phyloP scores from a whole-genome alignment of 2,797 vertebrate genomes.

The Babyrousa celebensis region DNA sequence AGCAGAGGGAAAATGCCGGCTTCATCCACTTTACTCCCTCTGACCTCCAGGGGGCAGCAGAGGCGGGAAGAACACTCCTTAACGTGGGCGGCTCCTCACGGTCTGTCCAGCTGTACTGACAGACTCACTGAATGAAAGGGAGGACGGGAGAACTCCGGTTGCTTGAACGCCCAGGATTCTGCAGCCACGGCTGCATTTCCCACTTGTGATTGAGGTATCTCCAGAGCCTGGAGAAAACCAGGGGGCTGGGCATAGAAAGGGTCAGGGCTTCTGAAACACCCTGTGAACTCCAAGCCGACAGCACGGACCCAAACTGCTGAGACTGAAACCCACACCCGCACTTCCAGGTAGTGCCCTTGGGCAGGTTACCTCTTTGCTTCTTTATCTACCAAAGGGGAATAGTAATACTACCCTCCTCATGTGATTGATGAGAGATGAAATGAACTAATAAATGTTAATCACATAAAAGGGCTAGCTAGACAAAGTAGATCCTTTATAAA shows the following conservation, averaged over 20 bases:
- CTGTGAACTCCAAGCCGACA: background rate
- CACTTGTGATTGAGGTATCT: background rate
- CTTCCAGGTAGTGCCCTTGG: background rate
- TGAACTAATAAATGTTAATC: background rate
- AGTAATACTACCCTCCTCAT: no score
- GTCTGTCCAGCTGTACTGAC: accelerated
- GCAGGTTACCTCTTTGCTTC: background rate
- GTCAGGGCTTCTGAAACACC: background rate
- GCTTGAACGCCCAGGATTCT: background rate
- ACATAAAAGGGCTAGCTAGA: background rate
- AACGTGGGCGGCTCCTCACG: accelerated
- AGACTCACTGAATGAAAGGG: background rate
- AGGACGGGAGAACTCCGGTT: background rate
- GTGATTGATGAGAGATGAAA: background rate
- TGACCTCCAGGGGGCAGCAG: conserved; percentile 75
- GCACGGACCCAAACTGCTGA: background rate
- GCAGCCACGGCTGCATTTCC: background rate
- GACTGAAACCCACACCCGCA: background rate
- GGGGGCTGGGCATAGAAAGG: background rate
- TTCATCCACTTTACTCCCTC: background rate
- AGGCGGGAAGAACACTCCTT: background rate
- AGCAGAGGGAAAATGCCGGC: background rate
- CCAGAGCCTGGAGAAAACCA: background rate
- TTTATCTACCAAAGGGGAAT: background rate
- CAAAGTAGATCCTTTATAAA: background rate